These are phyloP conservation scores for Glandiceps talaboti DNA, from an alignment of 53 echinoderm and acorn worm genomes.

Conservation along the genomic window DNA sequence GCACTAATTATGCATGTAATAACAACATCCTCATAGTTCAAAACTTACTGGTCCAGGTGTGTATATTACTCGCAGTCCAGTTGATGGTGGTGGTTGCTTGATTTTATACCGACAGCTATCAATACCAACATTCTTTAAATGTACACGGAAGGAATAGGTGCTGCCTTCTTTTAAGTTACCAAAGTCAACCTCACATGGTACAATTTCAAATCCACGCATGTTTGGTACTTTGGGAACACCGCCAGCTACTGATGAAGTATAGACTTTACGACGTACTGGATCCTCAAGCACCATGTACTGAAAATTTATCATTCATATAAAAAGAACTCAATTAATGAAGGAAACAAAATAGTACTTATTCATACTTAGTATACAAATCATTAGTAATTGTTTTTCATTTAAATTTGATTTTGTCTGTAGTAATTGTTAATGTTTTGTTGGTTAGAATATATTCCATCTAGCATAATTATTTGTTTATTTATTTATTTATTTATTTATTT, in stretches of 20 bases:
- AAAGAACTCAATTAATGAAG: no score
- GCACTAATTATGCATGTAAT: no score
- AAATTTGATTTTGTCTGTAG: no score
- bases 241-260: constrained; percentile 85
- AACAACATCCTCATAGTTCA: background rate
- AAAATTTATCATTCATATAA: no score
- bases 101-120: constrained; percentile 89
- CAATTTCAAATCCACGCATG: constrained; percentile 88
- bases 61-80: constrained; percentile 83
- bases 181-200: constrained; percentile 83
- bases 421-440: no score
- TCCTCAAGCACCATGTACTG: constrained; percentile 80
- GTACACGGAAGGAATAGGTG: constrained; percentile 74
- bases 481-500: no score
- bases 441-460: no score
- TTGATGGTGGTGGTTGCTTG: constrained; percentile 90
- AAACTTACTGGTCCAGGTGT: constrained; percentile 85
- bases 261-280: constrained; percentile 74
- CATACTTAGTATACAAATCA: no score
- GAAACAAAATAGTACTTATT: no score
- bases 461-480: no score
- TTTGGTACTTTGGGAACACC: constrained; percentile 26
- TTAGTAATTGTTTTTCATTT: no score
- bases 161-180: constrained; percentile 83
- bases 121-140: constrained; percentile 86